Percentiles rank a stretch among this genome's conserved stretches.
phyloP scores from a whole-genome alignment of 2,888 invertebrate species.

The Noctua comes region DNA sequence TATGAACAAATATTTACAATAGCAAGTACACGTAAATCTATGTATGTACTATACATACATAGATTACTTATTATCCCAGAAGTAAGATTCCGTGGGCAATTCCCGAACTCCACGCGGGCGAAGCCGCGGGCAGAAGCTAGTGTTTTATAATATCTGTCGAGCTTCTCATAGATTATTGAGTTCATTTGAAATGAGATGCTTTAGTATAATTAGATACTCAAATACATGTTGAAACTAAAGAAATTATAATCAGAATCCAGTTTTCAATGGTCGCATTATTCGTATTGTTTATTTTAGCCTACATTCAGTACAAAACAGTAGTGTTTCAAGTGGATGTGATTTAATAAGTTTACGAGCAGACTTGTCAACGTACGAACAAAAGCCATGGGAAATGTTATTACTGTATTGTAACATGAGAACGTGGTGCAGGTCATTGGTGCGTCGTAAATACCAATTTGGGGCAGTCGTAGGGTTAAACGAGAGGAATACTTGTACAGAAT shows the following conservation, averaged over 20 bases:
- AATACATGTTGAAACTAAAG: neutral
- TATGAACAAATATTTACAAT: too few relatives aligned
- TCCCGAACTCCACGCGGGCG: too few relatives aligned
- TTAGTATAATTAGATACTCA: slow-evolving; percentile 6
- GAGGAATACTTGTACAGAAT: slow-evolving; percentile 33
- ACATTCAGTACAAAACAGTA: slow-evolving; percentile 44
- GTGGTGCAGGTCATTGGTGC: slow-evolving; percentile 73
- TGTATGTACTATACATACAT: too few relatives aligned
- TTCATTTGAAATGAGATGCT: slow-evolving; percentile 14
- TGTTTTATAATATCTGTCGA: slow-evolving; percentile 21
- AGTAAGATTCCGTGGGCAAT: too few relatives aligned
- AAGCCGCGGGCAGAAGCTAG: too few relatives aligned
- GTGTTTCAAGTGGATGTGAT: slow-evolving; percentile 65
- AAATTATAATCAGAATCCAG: slow-evolving; percentile 8
- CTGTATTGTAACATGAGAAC: slow-evolving; percentile 72
- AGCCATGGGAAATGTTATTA: slow-evolving; percentile 73
- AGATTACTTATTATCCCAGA: too few relatives aligned
- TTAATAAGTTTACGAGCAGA: slow-evolving; percentile 76
- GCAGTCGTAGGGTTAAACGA: slow-evolving; percentile 61
- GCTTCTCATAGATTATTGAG: slow-evolving; percentile 20
- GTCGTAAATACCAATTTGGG: slow-evolving; percentile 78
- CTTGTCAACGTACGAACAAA: slow-evolving; percentile 78
- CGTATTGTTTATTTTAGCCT: slow-evolving; percentile 42
- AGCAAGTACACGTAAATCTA: too few relatives aligned
- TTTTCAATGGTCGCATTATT: slow-evolving; percentile 27